phyloP scores from a whole-genome alignment of 64 coral and sea anemone genomes.

The Stylophora pistillata region DNA sequence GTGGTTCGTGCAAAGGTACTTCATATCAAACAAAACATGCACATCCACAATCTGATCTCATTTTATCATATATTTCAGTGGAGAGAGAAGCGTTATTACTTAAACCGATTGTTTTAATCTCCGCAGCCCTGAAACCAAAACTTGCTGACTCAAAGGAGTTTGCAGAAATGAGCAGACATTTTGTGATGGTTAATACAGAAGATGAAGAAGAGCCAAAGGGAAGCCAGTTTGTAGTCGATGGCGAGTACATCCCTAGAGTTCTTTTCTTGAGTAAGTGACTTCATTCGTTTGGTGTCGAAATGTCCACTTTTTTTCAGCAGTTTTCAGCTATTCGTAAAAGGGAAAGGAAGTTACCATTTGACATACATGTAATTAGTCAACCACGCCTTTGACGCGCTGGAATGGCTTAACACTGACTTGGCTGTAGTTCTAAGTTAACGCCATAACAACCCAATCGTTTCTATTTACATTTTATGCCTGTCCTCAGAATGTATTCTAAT shows the following conservation, averaged over 20 bases:
- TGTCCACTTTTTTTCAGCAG: not conserved
- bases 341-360: too few relatives aligned
- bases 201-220: constrained; percentile 83
- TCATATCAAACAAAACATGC: not conserved
- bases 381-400: too few relatives aligned
- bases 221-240: constrained; percentile 86
- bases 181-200: constrained; percentile 86
- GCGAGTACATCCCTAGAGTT: constrained; percentile 76
- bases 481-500: too few relatives aligned
- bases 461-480: too few relatives aligned
- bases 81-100: not conserved
- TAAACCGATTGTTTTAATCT: not conserved
- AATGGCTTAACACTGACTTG: too few relatives aligned
- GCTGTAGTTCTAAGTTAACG: too few relatives aligned
- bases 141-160: constrained; percentile 67
- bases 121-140: constrained; percentile 74
- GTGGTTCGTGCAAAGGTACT: constrained; percentile 88
- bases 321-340: not conserved
- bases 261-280: constrained; percentile 67
- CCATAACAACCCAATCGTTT: too few relatives aligned
- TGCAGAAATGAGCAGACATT: constrained; percentile 79
- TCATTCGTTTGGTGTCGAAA: not conserved
- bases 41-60: too few relatives aligned
- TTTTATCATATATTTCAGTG: not conserved
- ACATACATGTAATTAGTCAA: too few relatives aligned